These are phyloP conservation scores for Orchestia grillus DNA, from an alignment of 1,140 invertebrate species.

Conservation along the genomic window DNA sequence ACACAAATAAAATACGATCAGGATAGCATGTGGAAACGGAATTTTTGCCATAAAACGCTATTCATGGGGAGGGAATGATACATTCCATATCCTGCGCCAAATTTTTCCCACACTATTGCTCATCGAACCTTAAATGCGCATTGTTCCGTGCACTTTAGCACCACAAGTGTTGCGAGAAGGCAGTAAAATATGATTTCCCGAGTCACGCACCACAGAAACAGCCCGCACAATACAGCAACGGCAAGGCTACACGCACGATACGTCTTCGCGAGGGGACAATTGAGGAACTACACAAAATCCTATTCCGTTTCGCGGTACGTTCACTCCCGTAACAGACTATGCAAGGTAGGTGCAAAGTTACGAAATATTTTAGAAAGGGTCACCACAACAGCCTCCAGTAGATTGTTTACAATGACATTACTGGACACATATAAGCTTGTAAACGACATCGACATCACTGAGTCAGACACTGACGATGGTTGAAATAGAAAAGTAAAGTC, in stretches of 20 bases:
- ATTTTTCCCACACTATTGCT: not conserved
- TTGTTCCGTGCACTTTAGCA: not conserved
- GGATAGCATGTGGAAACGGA: not conserved
- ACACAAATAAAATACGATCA: not conserved
- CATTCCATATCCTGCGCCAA: not conserved
- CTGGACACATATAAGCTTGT: not conserved
- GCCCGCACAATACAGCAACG: not conserved
- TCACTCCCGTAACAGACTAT: not conserved
- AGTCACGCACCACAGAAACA: not conserved
- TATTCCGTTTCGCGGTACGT: not conserved
- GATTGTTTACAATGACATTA: not conserved
- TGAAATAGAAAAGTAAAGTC: not conserved
- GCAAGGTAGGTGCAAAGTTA: not conserved
- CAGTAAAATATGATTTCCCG: not conserved
- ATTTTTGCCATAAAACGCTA: not conserved
- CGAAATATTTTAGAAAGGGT: not conserved
- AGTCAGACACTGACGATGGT: not conserved
- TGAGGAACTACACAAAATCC: not conserved
- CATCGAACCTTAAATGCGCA: not conserved
- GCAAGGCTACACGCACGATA: not conserved
- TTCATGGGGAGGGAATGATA: not conserved
- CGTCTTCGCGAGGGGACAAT: not conserved
- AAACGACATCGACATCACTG: not conserved
- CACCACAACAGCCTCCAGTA: not conserved
- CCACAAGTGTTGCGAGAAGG: not conserved